Evolutionary conservation across 2,797 vertebrate genomes (phyloP), one percentile per base, ranked within the genome.

Genomic region (Poecilia picta): DNA sequence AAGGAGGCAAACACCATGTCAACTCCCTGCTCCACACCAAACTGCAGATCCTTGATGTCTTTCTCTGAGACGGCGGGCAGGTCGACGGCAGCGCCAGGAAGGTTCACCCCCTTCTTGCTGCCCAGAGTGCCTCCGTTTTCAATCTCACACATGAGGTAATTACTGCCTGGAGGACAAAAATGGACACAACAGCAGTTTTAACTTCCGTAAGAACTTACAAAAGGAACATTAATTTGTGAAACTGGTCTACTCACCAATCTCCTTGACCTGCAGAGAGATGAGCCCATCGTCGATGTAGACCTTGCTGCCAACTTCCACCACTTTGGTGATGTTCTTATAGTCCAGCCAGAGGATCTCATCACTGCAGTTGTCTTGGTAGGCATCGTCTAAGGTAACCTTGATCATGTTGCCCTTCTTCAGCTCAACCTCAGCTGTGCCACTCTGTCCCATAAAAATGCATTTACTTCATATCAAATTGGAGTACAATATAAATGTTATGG

Each of bases 1-100:
- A 99, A 99, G 72, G 98, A 99, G 1, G 98, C 98, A 1, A 99
- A 99, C 75, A 99, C 96, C 97, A 99, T 99, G 91, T 99, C 98
- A 0, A 99, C 98, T 0, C 97, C 96, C 86, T 99, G 97, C 57
- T 95, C 94, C 59, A 99, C 95, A 0, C 98, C 98, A 0, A 99
- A 99, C 89, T 96, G 95, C 36, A 99, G 95, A 82, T 99, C 98
- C 86, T 97, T 74, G 83, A 99, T 80, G 91, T 99, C 98, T 93
- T 99, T 99, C 0, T 97, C 96, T 0, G 98, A 99, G 59, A 99
- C 98, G 0, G 98, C 98, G 0, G 98, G 98, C 88, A 99, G 94
- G 86, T 99, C 98, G 0, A 99, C 98, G 0, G 98, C 98, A 0
- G 98, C 98, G 0, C 98, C 98, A 0, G 98, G 98, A 31, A 99